Evolutionary conservation across 1,140 invertebrate species (phyloP).

Genomic region (Nixonia krombeini): DNA sequence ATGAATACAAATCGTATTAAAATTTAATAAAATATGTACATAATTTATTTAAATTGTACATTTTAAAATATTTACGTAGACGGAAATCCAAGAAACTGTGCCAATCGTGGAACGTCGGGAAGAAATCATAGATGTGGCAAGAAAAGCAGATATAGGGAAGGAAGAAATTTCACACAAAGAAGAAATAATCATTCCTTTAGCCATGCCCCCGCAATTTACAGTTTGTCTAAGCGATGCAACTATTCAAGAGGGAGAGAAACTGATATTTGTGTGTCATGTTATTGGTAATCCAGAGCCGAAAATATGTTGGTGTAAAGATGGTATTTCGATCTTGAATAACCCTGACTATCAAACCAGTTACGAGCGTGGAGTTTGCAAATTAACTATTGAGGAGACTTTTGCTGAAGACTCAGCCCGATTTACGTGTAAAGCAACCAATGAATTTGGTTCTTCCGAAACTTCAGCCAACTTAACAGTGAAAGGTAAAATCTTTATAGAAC

Average conservation of each 20-base stretch:
- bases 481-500: conserved; percentile 66
- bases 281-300: conserved; percentile 74
- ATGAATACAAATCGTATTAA: no score
- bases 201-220: conserved; percentile 74
- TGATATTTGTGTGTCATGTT: conserved; percentile 75
- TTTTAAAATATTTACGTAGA: conserved; percentile 18
- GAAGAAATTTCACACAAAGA: conserved; percentile 21
- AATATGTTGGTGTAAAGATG: conserved; percentile 82
- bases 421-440: conserved; percentile 81
- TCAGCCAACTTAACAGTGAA: conserved; percentile 83
- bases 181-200: conserved; percentile 5
- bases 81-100: conserved; percentile 45
- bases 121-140: no score
- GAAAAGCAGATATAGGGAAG: neutral
- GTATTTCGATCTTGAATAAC: conserved; percentile 77
- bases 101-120: conserved; percentile 45
- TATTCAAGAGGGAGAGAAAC: conserved; percentile 81
- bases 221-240: conserved; percentile 78
- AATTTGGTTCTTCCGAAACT: conserved; percentile 79
- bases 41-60: neutral
- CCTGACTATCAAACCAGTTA: conserved; percentile 78
- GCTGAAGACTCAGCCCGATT: conserved; percentile 87
- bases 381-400: conserved; percentile 86
- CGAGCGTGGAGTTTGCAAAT: conserved; percentile 73
- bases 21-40: no score